These are phyloP conservation scores for Cylas formicarius DNA, from an alignment of 1,140 invertebrate genomes.

Conservation along the genomic window DNA sequence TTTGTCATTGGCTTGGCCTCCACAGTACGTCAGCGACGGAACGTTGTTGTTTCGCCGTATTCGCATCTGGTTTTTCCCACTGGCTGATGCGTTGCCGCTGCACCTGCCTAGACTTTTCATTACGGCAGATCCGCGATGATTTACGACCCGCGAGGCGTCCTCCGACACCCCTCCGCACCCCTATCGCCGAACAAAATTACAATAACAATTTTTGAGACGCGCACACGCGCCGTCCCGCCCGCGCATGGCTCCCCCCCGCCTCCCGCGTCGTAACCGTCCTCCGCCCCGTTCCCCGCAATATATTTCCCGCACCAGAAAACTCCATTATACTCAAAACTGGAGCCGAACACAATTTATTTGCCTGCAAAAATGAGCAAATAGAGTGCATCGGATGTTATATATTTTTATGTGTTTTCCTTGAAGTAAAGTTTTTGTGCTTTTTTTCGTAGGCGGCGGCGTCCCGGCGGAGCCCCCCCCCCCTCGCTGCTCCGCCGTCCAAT, in stretches of 20 bases:
- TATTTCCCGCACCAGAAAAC: conserved; percentile 25
- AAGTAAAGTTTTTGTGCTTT: conserved; percentile 37
- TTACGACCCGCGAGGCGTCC: no score
- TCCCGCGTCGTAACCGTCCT: no score
- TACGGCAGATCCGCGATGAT: conserved; percentile 14
- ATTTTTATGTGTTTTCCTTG: conserved; percentile 42
- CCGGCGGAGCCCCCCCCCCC: conserved; percentile 7
- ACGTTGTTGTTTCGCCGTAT: no score
- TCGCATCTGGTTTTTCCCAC: background rate
- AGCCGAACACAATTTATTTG: conserved; percentile 33
- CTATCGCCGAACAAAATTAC: conserved; percentile 16
- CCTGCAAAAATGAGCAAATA: conserved; percentile 37
- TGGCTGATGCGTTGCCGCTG: background rate
- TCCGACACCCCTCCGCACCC: background rate
- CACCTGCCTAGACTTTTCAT: conserved; percentile 14
- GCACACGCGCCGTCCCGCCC: conserved; percentile 15
- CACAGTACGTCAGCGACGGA: no score
- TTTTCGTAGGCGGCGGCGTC: conserved; percentile 24
- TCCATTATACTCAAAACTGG: conserved; percentile 33
- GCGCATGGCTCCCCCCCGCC: no score
- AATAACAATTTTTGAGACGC: conserved; percentile 28
- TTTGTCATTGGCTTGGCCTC: no score
- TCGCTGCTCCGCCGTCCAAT: conserved; percentile 7
- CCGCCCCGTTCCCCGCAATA: no score
- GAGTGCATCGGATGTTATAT: conserved; percentile 40